These are phyloP conservation scores for Himalopsyche phryganea DNA, from an alignment of 1,140 invertebrate genomes.

Conservation along the genomic window DNA sequence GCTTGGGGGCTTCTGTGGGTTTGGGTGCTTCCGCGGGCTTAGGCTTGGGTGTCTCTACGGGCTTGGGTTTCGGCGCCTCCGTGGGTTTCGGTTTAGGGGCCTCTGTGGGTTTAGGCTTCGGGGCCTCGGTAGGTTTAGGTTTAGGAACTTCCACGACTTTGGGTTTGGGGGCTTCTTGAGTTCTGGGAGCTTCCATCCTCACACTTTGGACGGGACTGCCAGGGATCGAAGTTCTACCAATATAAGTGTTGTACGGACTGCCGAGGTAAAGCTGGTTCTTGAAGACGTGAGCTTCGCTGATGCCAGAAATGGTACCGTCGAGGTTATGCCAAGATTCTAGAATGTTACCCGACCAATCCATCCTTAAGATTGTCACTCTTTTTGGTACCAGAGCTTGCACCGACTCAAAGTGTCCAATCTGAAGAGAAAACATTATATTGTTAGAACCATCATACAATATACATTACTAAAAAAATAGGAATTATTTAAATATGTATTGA, in stretches of 20 bases:
- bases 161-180: conserved; percentile 7
- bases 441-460: background rate
- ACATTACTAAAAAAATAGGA: background rate
- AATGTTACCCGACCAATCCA: conserved; percentile 66
- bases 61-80: conserved; percentile 27
- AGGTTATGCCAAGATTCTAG: conserved; percentile 57
- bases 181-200: conserved; percentile 43
- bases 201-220: conserved; percentile 56
- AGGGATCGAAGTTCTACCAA: conserved; percentile 56
- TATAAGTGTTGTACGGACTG: conserved; percentile 64
- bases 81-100: conserved; percentile 34
- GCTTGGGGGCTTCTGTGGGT: conserved; percentile 30
- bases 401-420: conserved; percentile 53
- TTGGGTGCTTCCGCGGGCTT: conserved; percentile 30
- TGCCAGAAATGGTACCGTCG: conserved; percentile 46
- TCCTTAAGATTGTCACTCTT: conserved; percentile 54
- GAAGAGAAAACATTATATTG: conserved; percentile 12
- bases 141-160: too few relatives aligned
- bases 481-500: too few relatives aligned
- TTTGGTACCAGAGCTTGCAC: conserved; percentile 37
- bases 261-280: conserved; percentile 55
- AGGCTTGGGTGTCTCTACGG: conserved; percentile 28
- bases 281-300: conserved; percentile 61
- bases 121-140: conserved; percentile 27
- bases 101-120: conserved; percentile 18